Conservation (phyloP, 2,113 vertebrate genomes). For the Burhinus bistriatus region DNA sequence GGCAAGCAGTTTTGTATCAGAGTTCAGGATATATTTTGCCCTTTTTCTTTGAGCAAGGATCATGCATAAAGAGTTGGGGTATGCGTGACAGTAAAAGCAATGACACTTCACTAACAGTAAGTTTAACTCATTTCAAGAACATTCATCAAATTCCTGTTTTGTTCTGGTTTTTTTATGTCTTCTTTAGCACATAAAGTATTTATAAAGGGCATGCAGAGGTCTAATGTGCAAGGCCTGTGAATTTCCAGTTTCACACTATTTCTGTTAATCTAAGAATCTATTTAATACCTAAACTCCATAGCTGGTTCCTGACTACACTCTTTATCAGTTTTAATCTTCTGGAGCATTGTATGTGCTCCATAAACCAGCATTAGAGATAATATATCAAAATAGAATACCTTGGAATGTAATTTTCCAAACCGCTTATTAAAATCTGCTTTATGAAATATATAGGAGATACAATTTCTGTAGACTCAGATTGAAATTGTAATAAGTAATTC, state of each 20-base stretch:
- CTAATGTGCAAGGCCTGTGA: conserved; percentile 8
- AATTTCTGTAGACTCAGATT: conserved; percentile 37
- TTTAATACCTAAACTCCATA: conserved; percentile 32
- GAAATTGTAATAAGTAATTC: conserved; percentile 9
- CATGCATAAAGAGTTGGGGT: neutral
- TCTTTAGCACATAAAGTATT: conserved; percentile 11
- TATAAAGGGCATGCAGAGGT: neutral
- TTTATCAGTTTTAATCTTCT: conserved; percentile 53
- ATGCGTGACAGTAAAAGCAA: neutral
- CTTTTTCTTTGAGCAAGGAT: neutral
- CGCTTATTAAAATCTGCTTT: conserved; percentile 43
- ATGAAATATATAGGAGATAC: conserved; percentile 7
- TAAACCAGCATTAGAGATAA: conserved; percentile 22
- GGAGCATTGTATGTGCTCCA: neutral
- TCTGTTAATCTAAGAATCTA: conserved; percentile 32
- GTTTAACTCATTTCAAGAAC: neutral
- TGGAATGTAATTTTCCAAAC: conserved; percentile 41
- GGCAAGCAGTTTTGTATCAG: neutral
- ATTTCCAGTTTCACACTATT: conserved; percentile 28
- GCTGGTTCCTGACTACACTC: neutral
- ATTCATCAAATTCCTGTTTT: neutral
- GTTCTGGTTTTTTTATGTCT: neutral
- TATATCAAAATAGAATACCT: conserved; percentile 54
- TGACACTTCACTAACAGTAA: neutral
- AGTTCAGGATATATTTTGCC: neutral